These are phyloP conservation scores for Leucoptera coffeella DNA, from an alignment of 2,888 invertebrate genomes.

Conservation along the genomic window DNA sequence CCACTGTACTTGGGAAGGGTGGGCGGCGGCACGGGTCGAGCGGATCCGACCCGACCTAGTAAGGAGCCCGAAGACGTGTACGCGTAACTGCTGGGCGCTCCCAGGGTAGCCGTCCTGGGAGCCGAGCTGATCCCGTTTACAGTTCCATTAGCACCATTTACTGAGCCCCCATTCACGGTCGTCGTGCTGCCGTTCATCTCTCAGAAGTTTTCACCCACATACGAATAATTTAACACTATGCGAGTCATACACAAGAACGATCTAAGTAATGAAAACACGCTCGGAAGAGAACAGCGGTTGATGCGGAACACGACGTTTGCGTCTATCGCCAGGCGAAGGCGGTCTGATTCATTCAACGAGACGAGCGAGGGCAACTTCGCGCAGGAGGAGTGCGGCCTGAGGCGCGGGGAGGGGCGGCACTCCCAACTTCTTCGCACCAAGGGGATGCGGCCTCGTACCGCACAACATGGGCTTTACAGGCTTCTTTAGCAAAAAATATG, in stretches of 20 bases:
- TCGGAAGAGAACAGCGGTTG: constrained; percentile 19
- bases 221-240: constrained; percentile 26
- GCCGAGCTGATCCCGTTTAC: constrained; percentile 39
- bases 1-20: constrained; percentile 75
- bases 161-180: constrained; percentile 44
- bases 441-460: constrained; percentile 19
- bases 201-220: constrained; percentile 29
- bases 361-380: constrained; percentile 27
- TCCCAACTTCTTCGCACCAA: constrained; percentile 15
- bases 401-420: constrained; percentile 9
- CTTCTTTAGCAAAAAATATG: too few relatives aligned
- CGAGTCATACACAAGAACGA: constrained; percentile 34
- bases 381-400: constrained; percentile 37
- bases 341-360: constrained; percentile 45
- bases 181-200: constrained; percentile 52
- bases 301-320: constrained; percentile 27
- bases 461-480: constrained; percentile 3
- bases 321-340: constrained; percentile 46
- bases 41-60: constrained; percentile 56
- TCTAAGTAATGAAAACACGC: constrained; percentile 26
- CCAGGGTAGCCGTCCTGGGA: constrained; percentile 42
- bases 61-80: constrained; percentile 58
- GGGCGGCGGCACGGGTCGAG: constrained; percentile 69
- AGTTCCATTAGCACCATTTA: constrained; percentile 39
- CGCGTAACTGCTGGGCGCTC: constrained; percentile 56